phyloP scores from a whole-genome alignment of 92 coral and sea anemone genomes.

The Zoanthus solanderi region DNA sequence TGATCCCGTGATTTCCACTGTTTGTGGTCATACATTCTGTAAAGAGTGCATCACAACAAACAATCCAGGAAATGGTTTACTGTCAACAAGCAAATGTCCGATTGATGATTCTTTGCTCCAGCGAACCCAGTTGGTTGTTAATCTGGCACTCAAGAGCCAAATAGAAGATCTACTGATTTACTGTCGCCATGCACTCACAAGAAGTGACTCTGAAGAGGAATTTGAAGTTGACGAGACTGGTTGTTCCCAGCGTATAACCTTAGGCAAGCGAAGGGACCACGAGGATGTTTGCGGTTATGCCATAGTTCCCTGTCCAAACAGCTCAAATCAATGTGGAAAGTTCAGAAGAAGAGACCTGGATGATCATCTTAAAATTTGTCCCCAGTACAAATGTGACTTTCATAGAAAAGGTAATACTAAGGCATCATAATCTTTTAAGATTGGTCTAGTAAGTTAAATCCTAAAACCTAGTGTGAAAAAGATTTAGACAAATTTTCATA shows the following conservation, averaged over 20 bases:
- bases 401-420: slow-evolving; percentile 75
- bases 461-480: too few relatives aligned
- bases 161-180: slow-evolving; percentile 90
- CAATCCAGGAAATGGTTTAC: slow-evolving; percentile 58
- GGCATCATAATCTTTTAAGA: too few relatives aligned
- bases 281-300: slow-evolving; percentile 89
- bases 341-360: slow-evolving; percentile 86
- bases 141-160: slow-evolving; percentile 92
- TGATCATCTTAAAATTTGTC: slow-evolving; percentile 81
- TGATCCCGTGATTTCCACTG: slow-evolving; percentile 96
- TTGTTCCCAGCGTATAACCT: slow-evolving; percentile 81
- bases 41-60: slow-evolving; percentile 78
- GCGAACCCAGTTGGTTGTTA: slow-evolving; percentile 82
- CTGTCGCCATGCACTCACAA: slow-evolving; percentile 92
- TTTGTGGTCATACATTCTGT: slow-evolving; percentile 98
- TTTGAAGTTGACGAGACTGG: slow-evolving; percentile 89
- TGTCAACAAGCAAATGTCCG: slow-evolving; percentile 81
- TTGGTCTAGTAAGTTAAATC: too few relatives aligned
- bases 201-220: slow-evolving; percentile 95
- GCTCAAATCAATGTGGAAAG: slow-evolving; percentile 98
- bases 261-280: slow-evolving; percentile 84
- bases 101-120: slow-evolving; percentile 79
- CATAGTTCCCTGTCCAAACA: slow-evolving; percentile 92
- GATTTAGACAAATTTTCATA: too few relatives aligned
- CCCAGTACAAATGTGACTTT: slow-evolving; percentile 86